A percentile compares a stretch with the other conserved stretches of the same genome.
Evolutionary conservation across 2,888 invertebrate genomes (phyloP).

Genomic region (Melieria picta): DNA sequence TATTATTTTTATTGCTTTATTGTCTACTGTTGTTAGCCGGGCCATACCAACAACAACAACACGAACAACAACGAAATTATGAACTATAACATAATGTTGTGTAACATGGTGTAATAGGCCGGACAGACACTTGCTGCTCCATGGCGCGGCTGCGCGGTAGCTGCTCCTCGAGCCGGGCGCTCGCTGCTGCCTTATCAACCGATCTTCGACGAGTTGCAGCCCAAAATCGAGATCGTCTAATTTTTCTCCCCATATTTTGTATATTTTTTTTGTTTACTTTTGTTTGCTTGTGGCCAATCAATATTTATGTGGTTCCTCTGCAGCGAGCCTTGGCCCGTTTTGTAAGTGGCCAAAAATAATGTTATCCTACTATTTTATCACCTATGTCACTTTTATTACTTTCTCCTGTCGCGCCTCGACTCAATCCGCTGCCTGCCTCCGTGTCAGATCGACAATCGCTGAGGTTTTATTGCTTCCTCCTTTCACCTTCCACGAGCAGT

Average conservation of each 20-base stretch:
- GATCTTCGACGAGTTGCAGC: neutral
- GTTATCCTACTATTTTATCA: constrained; percentile 62
- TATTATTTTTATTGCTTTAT: constrained; percentile 6
- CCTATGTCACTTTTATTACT: constrained; percentile 47
- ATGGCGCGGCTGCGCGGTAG: no score
- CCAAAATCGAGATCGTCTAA: neutral
- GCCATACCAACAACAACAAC: no score
- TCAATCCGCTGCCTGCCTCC: no score
- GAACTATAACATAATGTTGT: constrained; percentile 36
- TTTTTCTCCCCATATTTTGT: neutral
- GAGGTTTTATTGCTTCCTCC: constrained; percentile 60
- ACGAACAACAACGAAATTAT: constrained; percentile 37
- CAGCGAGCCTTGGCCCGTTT: neutral
- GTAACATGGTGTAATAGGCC: neutral
- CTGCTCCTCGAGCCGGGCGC: no score
- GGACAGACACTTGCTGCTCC: no score
- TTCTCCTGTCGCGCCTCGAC: constrained; percentile 23
- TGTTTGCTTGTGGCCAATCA: no score
- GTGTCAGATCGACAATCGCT: constrained; percentile 55
- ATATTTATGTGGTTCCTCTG: no score
- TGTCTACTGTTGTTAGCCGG: neutral
- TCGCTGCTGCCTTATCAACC: neutral
- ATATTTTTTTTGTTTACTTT: no score
- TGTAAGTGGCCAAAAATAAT: constrained; percentile 48
- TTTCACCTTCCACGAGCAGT: constrained; percentile 1